These are phyloP conservation scores for Thinocorus orbignyianus DNA, from an alignment of 2,113 vertebrate genomes.

Conservation along the genomic window DNA sequence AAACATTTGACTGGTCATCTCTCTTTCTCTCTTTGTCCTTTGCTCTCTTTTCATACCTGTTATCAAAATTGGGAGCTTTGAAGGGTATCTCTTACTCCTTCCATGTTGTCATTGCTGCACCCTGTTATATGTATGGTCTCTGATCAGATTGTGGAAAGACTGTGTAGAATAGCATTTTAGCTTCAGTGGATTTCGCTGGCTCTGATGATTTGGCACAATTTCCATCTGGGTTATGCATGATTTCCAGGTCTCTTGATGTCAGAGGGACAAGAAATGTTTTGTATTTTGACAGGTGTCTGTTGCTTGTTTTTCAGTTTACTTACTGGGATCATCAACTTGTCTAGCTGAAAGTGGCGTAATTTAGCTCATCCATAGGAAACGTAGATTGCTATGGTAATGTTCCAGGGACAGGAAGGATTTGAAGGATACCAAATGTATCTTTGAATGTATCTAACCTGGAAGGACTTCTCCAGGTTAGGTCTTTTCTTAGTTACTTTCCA, in stretches of 20 bases:
- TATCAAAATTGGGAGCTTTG: not conserved
- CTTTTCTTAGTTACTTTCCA: not conserved
- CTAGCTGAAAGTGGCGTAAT: not conserved
- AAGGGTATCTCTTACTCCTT: not conserved
- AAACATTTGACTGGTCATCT: not conserved
- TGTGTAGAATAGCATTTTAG: not conserved
- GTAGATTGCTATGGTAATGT: not conserved
- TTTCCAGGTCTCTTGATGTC: not conserved
- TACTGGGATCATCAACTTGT: not conserved
- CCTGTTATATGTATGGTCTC: rapidly evolving
- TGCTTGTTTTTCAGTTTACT: not conserved
- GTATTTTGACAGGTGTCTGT: not conserved
- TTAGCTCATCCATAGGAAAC: not conserved
- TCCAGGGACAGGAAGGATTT: not conserved
- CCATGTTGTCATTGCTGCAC: not conserved
- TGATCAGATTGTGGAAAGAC: not conserved
- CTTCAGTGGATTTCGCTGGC: not conserved
- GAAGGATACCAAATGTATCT: not conserved
- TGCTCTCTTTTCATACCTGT: not conserved
- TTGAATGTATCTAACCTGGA: no score
- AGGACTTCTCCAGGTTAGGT: not conserved
- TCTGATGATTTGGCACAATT: not conserved
- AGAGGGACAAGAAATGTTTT: not conserved
- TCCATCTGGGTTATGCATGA: not conserved
- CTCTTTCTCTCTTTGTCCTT: not conserved